Evolutionary conservation across 2,113 vertebrate genomes (phyloP).

Genomic region (Gasterosteus nipponicus): DNA sequence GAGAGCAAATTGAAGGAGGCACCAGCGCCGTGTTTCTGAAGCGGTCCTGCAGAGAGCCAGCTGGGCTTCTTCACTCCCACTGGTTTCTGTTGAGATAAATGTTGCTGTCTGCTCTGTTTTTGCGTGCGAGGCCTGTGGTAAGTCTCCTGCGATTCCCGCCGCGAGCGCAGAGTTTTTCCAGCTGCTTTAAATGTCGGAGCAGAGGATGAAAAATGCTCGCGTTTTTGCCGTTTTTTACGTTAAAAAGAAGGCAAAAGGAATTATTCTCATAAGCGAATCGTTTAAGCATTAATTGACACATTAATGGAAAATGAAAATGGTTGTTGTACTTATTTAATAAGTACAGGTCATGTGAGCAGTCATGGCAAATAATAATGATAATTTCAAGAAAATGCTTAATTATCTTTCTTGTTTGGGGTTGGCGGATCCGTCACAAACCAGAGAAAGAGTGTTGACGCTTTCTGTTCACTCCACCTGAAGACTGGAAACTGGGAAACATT

Average conservation of each 20-base stretch:
- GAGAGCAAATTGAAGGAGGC: slow-evolving; percentile 13
- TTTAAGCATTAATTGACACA: background rate
- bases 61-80: slow-evolving; percentile 44
- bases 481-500: background rate
- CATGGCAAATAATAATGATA: background rate
- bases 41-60: slow-evolving; percentile 36
- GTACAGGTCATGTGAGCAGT: background rate
- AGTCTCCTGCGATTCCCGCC: slow-evolving; percentile 50
- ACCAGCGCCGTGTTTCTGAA: slow-evolving; percentile 3
- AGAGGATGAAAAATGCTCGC: background rate
- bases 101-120: slow-evolving; percentile 75
- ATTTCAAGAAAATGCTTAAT: background rate
- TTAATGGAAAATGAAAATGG: background rate
- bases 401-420: background rate
- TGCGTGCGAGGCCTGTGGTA: slow-evolving; percentile 65
- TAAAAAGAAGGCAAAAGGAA: background rate
- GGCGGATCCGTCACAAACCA: too few relatives aligned
- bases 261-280: background rate
- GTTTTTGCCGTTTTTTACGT: background rate
- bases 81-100: slow-evolving; percentile 67
- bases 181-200: slow-evolving; percentile 38
- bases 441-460: too few relatives aligned
- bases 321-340: background rate
- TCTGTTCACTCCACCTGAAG: too few relatives aligned
- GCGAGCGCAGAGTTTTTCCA: slow-evolving; percentile 41